Evolutionary conservation across 92 coral and sea anemone genomes (phyloP).

Genomic region (Ricordea florida): DNA sequence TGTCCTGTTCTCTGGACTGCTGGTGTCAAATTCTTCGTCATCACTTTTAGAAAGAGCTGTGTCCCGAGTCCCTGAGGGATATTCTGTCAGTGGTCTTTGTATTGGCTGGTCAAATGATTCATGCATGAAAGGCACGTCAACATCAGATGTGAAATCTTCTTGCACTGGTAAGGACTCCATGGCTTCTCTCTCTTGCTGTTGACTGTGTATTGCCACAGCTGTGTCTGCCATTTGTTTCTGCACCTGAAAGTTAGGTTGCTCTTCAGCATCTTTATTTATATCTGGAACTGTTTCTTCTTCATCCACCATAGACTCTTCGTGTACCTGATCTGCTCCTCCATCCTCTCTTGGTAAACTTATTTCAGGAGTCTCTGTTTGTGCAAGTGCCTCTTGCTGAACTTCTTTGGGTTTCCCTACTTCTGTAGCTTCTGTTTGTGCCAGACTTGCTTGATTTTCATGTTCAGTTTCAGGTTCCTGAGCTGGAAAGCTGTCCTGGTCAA

Average conservation of each 20-base stretch:
- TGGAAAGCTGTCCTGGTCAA: background rate
- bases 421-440: background rate
- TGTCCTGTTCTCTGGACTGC: too few relatives aligned
- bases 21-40: too few relatives aligned
- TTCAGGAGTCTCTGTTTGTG: background rate
- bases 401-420: background rate
- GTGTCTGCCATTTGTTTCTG: too few relatives aligned
- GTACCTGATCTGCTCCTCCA: background rate
- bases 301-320: background rate
- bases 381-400: background rate
- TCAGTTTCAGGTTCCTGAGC: background rate
- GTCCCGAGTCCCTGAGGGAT: too few relatives aligned
- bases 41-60: too few relatives aligned
- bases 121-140: too few relatives aligned
- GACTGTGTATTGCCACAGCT: too few relatives aligned
- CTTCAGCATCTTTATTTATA: background rate
- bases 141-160: too few relatives aligned
- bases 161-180: too few relatives aligned
- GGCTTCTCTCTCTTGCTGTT: too few relatives aligned
- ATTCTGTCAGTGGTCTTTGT: too few relatives aligned
- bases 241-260: background rate
- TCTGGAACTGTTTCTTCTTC: background rate
- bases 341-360: background rate
- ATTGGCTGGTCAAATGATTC: too few relatives aligned
- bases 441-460: background rate